A percentile compares a stretch with the other conserved stretches of the same genome.
Conservation (phyloP, 2,113 vertebrate species). For the Scomber colias region DNA sequence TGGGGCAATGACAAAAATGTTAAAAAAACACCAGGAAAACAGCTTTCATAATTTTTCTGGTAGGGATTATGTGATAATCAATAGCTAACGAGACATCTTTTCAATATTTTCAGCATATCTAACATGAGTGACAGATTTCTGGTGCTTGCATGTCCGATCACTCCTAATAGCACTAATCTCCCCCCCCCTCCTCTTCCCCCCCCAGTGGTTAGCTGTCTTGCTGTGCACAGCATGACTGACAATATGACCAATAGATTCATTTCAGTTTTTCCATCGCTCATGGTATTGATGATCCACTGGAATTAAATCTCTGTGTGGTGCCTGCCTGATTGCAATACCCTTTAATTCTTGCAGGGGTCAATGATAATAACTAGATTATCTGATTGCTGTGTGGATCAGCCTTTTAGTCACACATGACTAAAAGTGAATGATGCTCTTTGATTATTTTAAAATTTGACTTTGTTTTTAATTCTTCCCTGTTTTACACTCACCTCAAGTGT, state of each 20-base stretch:
- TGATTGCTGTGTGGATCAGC: slow-evolving; percentile 32
- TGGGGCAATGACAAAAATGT: background rate
- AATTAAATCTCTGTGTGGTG: slow-evolving; percentile 41
- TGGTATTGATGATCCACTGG: slow-evolving; percentile 51
- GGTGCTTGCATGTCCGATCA: slow-evolving; percentile 4
- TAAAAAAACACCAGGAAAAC: background rate
- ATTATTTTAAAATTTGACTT: slow-evolving; percentile 1
- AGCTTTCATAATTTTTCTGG: background rate
- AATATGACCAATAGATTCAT: slow-evolving; percentile 54
- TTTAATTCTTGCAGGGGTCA: slow-evolving; percentile 58
- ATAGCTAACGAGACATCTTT: slow-evolving; percentile 42
- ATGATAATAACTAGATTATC: slow-evolving; percentile 47
- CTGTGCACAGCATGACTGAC: slow-evolving; percentile 35
- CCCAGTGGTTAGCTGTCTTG: slow-evolving; percentile 10
- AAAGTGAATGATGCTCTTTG: slow-evolving; percentile 23
- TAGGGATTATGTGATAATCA: slow-evolving; percentile 13
- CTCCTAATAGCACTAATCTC: slow-evolving; percentile 19
- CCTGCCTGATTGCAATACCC: slow-evolving; percentile 46
- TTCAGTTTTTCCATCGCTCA: slow-evolving; percentile 51
- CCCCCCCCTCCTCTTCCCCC: slow-evolving; percentile 12
- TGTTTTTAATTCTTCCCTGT: background rate
- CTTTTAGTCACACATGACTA: slow-evolving; percentile 7
- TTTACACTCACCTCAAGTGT: background rate
- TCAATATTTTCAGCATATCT: background rate
- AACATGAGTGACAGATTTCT: slow-evolving; percentile 36